A percentile compares a stretch with the other conserved stretches of the same genome.
Conservation (phyloP, 2,888 invertebrate genomes). For the Spisula solida region DNA sequence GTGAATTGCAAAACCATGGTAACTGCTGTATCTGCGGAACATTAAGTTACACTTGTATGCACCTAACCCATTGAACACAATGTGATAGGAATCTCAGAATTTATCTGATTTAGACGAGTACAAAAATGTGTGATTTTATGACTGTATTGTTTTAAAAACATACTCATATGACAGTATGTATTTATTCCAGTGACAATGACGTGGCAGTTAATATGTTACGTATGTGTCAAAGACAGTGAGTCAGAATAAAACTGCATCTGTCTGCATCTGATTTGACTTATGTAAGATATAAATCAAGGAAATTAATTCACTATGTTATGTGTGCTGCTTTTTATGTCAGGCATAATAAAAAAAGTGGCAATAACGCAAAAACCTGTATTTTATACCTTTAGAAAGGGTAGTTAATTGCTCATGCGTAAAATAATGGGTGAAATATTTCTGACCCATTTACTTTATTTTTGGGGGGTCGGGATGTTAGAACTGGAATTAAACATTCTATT, state of each 20-base stretch:
- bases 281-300: not conserved
- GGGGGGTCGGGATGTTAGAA: too few relatives aligned
- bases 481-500: too few relatives aligned
- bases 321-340: too few relatives aligned
- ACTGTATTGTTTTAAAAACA: constrained; percentile 10
- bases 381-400: too few relatives aligned
- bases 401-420: too few relatives aligned
- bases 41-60: not conserved
- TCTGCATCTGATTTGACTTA: not conserved
- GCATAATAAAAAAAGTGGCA: too few relatives aligned
- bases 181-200: not conserved
- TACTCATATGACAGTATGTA: constrained; percentile 4
- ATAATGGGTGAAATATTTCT: too few relatives aligned
- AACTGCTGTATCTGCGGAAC: not conserved
- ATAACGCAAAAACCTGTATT: too few relatives aligned
- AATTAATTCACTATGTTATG: not conserved
- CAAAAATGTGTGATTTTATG: constrained; percentile 3
- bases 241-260: not conserved
- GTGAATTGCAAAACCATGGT: not conserved
- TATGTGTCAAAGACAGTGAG: not conserved
- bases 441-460: too few relatives aligned
- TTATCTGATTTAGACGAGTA: constrained; percentile 10
- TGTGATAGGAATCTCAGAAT: not conserved
- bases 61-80: not conserved
- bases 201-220: not conserved